A percentile compares a stretch with the other conserved stretches of the same genome.
Evolutionary conservation across 2,797 vertebrate genomes (phyloP).

Genomic region (Semaprochilodus insignis): DNA sequence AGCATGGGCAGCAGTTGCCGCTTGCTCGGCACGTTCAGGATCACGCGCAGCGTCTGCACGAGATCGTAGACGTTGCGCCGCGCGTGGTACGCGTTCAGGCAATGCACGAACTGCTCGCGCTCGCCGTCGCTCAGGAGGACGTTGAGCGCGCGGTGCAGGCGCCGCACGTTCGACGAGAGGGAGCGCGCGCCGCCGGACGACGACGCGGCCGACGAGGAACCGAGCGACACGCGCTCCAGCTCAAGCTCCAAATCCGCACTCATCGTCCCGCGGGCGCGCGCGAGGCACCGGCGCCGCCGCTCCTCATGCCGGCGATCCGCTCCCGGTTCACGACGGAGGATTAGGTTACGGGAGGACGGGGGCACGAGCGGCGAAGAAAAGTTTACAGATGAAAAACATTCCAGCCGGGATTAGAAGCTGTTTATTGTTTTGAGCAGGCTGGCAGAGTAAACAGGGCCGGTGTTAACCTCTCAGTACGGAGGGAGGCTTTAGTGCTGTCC

Average conservation of each 20-base stretch:
- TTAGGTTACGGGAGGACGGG: background rate
- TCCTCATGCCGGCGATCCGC: background rate
- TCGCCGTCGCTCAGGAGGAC: conserved; percentile 91
- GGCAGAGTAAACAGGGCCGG: background rate
- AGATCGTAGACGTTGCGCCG: conserved; percentile 97
- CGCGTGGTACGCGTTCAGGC: conserved; percentile 95
- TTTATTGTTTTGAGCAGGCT: background rate
- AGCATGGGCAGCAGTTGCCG: conserved; percentile 94
- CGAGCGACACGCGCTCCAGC: conserved; percentile 86
- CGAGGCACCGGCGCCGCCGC: background rate
- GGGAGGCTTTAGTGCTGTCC: background rate
- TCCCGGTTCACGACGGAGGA: background rate
- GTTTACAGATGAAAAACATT: background rate
- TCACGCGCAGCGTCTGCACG: conserved; percentile 92
- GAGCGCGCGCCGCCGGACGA: conserved; percentile 85
- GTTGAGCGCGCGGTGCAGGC: conserved; percentile 93
- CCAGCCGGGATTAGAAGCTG: no score
- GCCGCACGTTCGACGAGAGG: conserved; percentile 91
- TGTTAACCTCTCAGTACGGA: background rate
- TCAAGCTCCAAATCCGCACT: conserved; percentile 87
- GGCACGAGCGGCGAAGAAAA: background rate
- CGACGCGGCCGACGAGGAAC: conserved; percentile 78
- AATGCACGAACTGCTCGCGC: conserved; percentile 95
- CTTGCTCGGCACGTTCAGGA: conserved; percentile 91
- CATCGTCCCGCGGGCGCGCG: conserved; percentile 75